These are phyloP conservation scores for Luscinia luscinia DNA, from an alignment of 2,797 vertebrate genomes.

Conservation along the genomic window DNA sequence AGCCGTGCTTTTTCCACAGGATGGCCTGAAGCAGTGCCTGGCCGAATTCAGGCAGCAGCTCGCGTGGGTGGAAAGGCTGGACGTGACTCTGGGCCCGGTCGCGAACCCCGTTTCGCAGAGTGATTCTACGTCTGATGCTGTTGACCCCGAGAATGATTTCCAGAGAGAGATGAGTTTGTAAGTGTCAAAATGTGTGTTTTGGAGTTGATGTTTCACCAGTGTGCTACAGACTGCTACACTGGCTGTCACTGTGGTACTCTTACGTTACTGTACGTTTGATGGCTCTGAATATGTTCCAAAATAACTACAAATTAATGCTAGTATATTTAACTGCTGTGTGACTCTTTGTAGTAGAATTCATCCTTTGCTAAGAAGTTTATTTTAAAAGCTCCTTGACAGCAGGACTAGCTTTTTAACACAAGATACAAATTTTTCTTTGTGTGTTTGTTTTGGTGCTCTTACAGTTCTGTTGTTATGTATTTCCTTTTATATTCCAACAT, in stretches of 20 bases:
- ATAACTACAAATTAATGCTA: not conserved
- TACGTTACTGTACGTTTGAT: not conserved
- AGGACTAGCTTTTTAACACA: not conserved
- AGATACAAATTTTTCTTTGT: not conserved
- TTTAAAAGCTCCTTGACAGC: not conserved
- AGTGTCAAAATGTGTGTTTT: slow-evolving; percentile 51
- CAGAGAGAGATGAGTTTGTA: slow-evolving; percentile 97
- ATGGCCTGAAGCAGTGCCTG: slow-evolving; percentile 87
- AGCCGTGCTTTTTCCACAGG: slow-evolving; percentile 69
- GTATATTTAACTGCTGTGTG: not conserved
- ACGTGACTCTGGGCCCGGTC: slow-evolving; percentile 82
- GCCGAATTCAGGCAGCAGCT: slow-evolving; percentile 84
- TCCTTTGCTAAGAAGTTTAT: not conserved
- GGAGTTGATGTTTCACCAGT: fast-evolving
- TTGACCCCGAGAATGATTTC: slow-evolving; percentile 91
- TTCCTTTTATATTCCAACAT: not conserved
- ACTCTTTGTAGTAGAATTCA: not conserved
- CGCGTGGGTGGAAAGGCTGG: slow-evolving; percentile 91
- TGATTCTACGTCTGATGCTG: slow-evolving; percentile 51
- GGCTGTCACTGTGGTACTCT: not conserved
- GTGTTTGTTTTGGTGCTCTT: not conserved
- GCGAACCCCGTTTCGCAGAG: slow-evolving; percentile 44
- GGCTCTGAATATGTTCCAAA: not conserved
- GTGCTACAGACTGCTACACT: fast-evolving
- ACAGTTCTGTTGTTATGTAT: not conserved